A percentile compares a stretch with the other conserved stretches of the same genome.
phyloP scores from a whole-genome alignment of 23 tunicate species.

The Phallusia fumigata region DNA sequence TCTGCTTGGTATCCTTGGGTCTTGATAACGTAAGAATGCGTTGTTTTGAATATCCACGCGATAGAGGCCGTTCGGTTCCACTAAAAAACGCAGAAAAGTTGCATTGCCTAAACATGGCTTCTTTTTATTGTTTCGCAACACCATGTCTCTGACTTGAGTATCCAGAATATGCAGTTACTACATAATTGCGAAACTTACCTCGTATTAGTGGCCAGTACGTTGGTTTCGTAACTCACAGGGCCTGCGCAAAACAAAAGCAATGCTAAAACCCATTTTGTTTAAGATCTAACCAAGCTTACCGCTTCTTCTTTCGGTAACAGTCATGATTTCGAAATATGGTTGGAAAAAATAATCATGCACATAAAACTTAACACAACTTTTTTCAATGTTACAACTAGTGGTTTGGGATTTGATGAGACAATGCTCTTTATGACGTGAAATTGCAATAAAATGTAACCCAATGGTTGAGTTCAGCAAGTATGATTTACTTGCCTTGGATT shows the following conservation, averaged over 20 bases:
- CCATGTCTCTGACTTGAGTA: background rate
- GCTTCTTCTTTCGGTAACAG: background rate
- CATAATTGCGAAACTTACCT: background rate
- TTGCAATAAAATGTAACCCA: too few species aligned
- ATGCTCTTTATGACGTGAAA: too few species aligned
- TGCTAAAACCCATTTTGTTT: background rate
- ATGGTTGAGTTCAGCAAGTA: background rate
- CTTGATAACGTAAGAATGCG: conserved; percentile 40
- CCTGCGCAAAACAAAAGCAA: background rate
- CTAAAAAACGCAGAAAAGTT: background rate
- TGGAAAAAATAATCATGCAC: too few species aligned
- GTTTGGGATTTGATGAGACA: too few species aligned
- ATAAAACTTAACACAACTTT: too few species aligned
- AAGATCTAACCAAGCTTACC: background rate
- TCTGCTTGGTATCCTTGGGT: conserved; percentile 63
- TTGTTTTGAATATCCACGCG: conserved; percentile 49
- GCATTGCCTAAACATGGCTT: too few species aligned
- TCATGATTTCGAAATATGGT: too few species aligned
- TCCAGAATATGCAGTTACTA: background rate
- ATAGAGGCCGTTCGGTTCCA: conserved; percentile 8
- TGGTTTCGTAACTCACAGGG: conserved; percentile 9
- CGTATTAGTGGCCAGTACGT: background rate
- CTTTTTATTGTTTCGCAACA: background rate
- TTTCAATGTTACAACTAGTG: too few species aligned
- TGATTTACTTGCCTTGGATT: background rate